Conservation (phyloP, 2,797 vertebrate genomes). For the Oreortyx pictus region DNA sequence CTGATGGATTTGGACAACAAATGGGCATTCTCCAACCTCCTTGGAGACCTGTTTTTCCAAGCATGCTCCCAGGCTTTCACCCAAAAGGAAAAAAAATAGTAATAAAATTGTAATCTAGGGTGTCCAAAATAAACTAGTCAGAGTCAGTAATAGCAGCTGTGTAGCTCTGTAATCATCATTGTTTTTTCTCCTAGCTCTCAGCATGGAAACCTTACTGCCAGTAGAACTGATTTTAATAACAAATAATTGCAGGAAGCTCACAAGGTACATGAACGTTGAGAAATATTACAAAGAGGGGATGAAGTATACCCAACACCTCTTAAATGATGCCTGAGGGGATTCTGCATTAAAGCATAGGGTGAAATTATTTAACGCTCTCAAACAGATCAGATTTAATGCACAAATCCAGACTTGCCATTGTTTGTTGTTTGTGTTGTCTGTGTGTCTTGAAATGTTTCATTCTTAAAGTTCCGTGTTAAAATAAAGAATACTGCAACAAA, state of each 20-base stretch:
- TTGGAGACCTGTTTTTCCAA: conserved; percentile 71
- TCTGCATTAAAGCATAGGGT: background rate
- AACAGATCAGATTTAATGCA: background rate
- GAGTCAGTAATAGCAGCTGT: conserved; percentile 65
- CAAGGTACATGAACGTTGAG: background rate
- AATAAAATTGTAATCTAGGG: conserved; percentile 7
- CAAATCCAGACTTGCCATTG: background rate
- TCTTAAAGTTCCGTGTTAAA: background rate
- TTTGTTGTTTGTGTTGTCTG: background rate
- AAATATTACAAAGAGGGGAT: background rate
- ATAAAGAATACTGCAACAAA: background rate
- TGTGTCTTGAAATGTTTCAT: background rate
- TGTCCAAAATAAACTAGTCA: conserved; percentile 76
- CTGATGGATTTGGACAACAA: conserved; percentile 54
- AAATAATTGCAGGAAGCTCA: conserved; percentile 43
- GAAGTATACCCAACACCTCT: background rate
- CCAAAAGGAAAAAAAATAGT: background rate
- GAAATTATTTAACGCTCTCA: background rate
- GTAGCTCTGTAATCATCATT: conserved; percentile 68
- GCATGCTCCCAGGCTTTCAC: conserved; percentile 70
- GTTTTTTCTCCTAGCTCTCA: conserved; percentile 65
- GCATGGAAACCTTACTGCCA: conserved; percentile 54
- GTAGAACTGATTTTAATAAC: conserved; percentile 46
- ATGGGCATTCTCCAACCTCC: conserved; percentile 46
- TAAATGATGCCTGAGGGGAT: background rate